Percentiles rank a stretch among this genome's conserved stretches.
These are phyloP conservation scores for Nicator chloris DNA, from an alignment of 2,113 vertebrate genomes.

Conservation along the genomic window DNA sequence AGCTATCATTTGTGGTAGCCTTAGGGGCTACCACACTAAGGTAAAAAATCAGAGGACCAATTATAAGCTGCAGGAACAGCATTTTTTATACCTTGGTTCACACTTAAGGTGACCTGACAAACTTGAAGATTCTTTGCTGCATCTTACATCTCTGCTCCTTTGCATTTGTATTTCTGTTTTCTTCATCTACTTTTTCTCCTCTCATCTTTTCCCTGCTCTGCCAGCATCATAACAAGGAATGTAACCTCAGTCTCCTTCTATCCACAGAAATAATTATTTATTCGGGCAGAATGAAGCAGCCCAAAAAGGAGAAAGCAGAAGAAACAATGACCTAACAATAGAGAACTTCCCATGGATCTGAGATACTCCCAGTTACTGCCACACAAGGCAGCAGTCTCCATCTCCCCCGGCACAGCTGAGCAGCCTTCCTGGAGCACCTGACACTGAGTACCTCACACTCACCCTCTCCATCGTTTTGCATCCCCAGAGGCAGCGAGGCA, in stretches of 20 bases:
- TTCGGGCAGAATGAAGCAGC: background rate
- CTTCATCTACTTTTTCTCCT: background rate
- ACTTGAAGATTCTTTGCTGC: background rate
- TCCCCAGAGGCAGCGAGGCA: background rate
- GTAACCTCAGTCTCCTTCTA: background rate
- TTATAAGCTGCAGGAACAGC: background rate
- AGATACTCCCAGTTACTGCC: too few species aligned
- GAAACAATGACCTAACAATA: background rate
- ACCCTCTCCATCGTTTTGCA: background rate
- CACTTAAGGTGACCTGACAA: background rate
- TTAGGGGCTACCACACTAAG: too few species aligned
- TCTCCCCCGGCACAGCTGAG: background rate
- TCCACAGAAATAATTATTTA: background rate
- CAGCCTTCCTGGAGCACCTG: background rate
- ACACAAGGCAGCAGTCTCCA: background rate
- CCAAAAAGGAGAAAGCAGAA: background rate
- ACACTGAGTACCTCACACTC: fast-evolving
- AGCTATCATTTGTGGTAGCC: too few species aligned
- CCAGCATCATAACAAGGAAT: background rate
- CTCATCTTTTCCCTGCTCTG: background rate
- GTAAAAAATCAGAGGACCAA: background rate
- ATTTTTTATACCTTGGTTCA: background rate
- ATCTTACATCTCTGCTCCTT: background rate
- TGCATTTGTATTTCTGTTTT: background rate
- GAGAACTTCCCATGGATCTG: background rate